Conservation (phyloP, 2,797 vertebrate genomes). For the Molossus alvarezi region DNA sequence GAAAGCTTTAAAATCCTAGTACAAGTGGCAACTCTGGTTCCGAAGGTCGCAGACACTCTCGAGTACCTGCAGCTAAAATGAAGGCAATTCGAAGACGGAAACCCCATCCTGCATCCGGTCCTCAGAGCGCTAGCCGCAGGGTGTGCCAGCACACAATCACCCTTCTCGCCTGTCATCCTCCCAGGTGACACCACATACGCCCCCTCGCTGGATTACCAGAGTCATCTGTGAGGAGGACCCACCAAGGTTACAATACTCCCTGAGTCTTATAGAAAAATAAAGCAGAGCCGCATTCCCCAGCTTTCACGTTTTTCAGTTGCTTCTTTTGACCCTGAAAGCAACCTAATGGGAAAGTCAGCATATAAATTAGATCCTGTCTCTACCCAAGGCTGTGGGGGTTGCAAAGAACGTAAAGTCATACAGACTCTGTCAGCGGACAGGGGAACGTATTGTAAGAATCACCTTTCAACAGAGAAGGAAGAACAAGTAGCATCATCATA, state of each 20-base stretch:
- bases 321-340: not conserved
- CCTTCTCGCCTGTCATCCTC: not conserved
- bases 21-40: not conserved
- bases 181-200: not conserved
- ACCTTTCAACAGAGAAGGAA: not conserved
- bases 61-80: not conserved
- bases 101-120: not conserved
- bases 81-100: not conserved
- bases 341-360: not conserved
- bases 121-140: not conserved
- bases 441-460: not conserved
- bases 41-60: not conserved
- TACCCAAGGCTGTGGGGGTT: not conserved
- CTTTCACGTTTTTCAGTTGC: not conserved
- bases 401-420: not conserved
- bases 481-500: not conserved
- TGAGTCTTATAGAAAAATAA: not conserved
- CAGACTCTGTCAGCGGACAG: not conserved
- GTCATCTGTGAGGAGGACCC: not conserved
- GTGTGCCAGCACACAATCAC: fast-evolving
- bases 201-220: not conserved
- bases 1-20: not conserved
- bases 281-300: not conserved
- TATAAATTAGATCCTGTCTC: not conserved
- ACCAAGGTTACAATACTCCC: not conserved